Evolutionary conservation across 1,140 invertebrate genomes (phyloP).

Genomic region (Drosophila jambulina): DNA sequence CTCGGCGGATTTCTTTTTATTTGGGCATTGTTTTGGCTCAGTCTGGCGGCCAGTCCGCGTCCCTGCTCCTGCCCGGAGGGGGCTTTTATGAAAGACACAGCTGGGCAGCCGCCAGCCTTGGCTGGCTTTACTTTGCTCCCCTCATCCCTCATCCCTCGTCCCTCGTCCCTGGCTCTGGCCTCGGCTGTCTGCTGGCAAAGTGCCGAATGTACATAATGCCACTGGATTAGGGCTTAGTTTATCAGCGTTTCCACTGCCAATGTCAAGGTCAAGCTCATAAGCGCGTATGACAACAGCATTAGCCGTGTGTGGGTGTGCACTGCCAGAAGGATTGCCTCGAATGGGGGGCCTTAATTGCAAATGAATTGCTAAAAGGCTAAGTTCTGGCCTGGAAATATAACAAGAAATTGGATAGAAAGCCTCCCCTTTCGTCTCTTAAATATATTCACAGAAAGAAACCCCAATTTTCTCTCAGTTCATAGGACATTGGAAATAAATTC

Average conservation of each 20-base stretch:
- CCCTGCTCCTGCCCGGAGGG: not conserved
- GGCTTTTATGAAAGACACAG: slow-evolving; percentile 57
- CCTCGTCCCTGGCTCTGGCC: not conserved
- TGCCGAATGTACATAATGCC: slow-evolving; percentile 80
- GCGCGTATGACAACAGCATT: slow-evolving; percentile 74
- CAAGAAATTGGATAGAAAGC: too few species aligned
- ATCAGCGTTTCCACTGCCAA: slow-evolving; percentile 77
- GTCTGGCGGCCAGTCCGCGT: slow-evolving; percentile 33
- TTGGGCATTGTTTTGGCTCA: slow-evolving; percentile 42
- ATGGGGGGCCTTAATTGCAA: not conserved
- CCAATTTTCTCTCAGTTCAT: not conserved
- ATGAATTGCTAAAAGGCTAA: not conserved
- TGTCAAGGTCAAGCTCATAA: slow-evolving; percentile 82
- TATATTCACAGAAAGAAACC: not conserved
- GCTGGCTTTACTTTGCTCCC: slow-evolving; percentile 11
- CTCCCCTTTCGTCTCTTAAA: not conserved
- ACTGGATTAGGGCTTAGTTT: slow-evolving; percentile 81
- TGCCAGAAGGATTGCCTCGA: not conserved
- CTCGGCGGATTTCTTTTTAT: slow-evolving; percentile 16
- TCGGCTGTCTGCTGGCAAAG: slow-evolving; percentile 50
- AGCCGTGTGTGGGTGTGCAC: slow-evolving; percentile 25
- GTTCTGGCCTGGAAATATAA: not conserved
- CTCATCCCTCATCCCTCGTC: not conserved
- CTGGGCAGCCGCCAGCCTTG: slow-evolving; percentile 8
- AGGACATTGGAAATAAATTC: slow-evolving; percentile 60